Percentiles rank a stretch among this genome's conserved stretches.
phyloP scores from a whole-genome alignment of 2,113 vertebrate species.

The Asarcornis scutulata region DNA sequence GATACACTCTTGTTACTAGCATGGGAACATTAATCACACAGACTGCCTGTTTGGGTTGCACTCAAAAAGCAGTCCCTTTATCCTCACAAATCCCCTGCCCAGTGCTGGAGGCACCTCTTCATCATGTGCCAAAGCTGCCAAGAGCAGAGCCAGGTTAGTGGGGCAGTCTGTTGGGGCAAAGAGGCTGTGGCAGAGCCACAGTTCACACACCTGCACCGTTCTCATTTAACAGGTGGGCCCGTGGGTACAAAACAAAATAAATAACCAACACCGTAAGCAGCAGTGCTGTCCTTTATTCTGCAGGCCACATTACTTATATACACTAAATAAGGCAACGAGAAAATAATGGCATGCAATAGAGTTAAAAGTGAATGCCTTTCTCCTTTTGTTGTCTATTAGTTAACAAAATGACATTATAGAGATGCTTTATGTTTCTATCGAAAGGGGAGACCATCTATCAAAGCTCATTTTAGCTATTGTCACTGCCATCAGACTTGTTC shows the following conservation, averaged over 20 bases:
- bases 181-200: neutral
- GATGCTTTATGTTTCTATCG: slow-evolving; percentile 52
- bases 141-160: neutral
- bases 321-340: slow-evolving; percentile 1
- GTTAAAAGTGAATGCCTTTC: slow-evolving; percentile 55
- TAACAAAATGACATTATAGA: slow-evolving; percentile 61
- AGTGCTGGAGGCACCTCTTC: neutral
- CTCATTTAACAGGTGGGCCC: neutral
- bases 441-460: slow-evolving; percentile 56
- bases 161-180: neutral
- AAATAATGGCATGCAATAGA: slow-evolving; percentile 32
- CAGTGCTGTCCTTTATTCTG: neutral
- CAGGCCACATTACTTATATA: neutral
- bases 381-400: slow-evolving; percentile 63
- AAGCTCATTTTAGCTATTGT: slow-evolving; percentile 64
- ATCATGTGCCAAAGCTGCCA: neutral
- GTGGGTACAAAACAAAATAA: neutral
- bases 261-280: neutral
- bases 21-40: neutral
- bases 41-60: neutral
- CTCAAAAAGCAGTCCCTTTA: neutral
- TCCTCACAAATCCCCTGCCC: neutral
- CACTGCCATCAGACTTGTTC: slow-evolving; percentile 41
- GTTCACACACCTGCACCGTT: neutral
- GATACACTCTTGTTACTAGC: neutral